Percentiles rank a stretch among this genome's conserved stretches.
Conservation (phyloP, 2,113 vertebrate species). For the Toxotes jaculatrix region DNA sequence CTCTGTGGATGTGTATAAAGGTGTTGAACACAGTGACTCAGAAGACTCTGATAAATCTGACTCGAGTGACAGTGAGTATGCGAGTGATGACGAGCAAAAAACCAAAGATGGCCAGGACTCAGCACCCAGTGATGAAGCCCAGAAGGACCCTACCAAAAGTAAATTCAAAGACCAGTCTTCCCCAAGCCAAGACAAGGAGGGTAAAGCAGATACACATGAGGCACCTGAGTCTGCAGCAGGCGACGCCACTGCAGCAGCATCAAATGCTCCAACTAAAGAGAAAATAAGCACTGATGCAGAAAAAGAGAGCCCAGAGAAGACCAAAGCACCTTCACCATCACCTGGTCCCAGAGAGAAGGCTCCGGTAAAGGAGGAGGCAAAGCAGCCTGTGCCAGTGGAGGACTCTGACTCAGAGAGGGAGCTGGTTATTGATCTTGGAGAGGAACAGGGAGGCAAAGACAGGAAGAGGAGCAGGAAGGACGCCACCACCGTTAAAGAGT, state of each 20-base stretch:
- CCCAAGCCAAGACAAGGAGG: conserved; percentile 83
- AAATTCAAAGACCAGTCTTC: conserved; percentile 84
- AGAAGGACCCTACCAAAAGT: conserved; percentile 85
- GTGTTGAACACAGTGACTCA: conserved; percentile 94
- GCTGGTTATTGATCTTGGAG: conserved; percentile 96
- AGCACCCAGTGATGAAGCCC: conserved; percentile 77
- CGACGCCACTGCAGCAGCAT: conserved; percentile 6
- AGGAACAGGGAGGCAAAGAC: conserved; percentile 91
- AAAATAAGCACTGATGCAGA: conserved; percentile 83
- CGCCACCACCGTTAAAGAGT: conserved; percentile 82
- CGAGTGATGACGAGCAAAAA: conserved; percentile 93
- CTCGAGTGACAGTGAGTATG: conserved; percentile 94
- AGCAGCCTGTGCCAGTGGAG: conserved; percentile 86
- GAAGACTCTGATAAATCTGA: conserved; percentile 98
- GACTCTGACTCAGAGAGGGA: conserved; percentile 98
- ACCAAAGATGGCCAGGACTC: conserved; percentile 87
- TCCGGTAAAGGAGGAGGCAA: conserved; percentile 89
- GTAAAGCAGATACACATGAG: conserved; percentile 77
- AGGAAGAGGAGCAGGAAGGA: conserved; percentile 93
- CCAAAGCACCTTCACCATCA: conserved; percentile 81
- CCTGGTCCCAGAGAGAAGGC: conserved; percentile 86
- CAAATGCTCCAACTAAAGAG: conserved; percentile 81
- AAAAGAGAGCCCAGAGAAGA: conserved; percentile 88
- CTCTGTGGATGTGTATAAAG: conserved; percentile 94
- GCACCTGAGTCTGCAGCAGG: conserved; percentile 41